Conservation (phyloP, 1,140 invertebrate species). For the Euura saliciscinereae region DNA sequence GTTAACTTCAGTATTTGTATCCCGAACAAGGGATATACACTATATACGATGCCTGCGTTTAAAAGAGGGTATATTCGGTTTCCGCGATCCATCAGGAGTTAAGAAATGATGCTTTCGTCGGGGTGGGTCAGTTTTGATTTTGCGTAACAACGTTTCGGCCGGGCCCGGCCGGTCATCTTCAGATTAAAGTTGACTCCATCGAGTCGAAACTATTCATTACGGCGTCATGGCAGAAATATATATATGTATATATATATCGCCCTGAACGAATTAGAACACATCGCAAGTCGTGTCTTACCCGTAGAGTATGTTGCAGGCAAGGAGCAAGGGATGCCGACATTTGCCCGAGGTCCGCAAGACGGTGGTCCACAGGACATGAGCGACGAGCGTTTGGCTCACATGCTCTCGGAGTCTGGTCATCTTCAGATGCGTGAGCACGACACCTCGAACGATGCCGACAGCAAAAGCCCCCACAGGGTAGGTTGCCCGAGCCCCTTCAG, state of each 20-base stretch:
- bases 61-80: too few species aligned
- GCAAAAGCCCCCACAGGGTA: constrained; percentile 77
- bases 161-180: constrained; percentile 4
- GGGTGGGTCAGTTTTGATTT: too few species aligned
- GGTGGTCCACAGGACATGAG: constrained; percentile 75
- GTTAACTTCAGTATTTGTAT: too few species aligned
- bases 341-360: constrained; percentile 74
- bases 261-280: constrained; percentile 47
- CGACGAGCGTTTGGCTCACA: constrained; percentile 93
- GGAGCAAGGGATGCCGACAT: constrained; percentile 77
- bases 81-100: too few species aligned
- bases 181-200: neutral
- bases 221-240: too few species aligned
- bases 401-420: constrained; percentile 88
- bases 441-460: constrained; percentile 60
- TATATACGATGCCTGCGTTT: too few species aligned
- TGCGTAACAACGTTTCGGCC: constrained; percentile 25
- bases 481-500: constrained; percentile 78
- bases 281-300: constrained; percentile 60
- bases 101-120: too few species aligned
- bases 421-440: constrained; percentile 62
- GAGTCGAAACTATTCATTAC: too few species aligned
- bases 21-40: too few species aligned
- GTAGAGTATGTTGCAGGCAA: constrained; percentile 74
- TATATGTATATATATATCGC: too few species aligned